Percentiles rank a stretch among this genome's conserved stretches.
Conservation (phyloP, 2,113 vertebrate genomes). For the Carollia perspicillata region DNA sequence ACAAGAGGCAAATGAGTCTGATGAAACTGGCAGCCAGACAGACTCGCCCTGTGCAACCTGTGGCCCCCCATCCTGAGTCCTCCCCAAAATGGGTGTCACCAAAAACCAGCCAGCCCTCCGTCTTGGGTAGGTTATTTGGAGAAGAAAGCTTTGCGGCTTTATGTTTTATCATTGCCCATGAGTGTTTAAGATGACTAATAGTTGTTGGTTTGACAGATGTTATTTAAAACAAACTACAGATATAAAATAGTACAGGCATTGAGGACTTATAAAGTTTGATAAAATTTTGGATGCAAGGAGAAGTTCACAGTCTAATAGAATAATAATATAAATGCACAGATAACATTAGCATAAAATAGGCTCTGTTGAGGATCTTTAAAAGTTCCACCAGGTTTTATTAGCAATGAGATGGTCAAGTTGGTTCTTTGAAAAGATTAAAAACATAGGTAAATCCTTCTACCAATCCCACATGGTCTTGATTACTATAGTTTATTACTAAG, state of each 20-base stretch:
- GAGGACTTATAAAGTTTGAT: background rate
- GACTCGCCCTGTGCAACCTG: constrained; percentile 93
- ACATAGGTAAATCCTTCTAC: background rate
- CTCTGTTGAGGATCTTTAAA: background rate
- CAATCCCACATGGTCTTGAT: background rate
- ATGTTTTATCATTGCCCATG: background rate
- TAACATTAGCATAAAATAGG: background rate
- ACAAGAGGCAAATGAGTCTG: constrained; percentile 91
- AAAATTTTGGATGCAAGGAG: background rate
- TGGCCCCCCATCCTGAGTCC: constrained; percentile 94
- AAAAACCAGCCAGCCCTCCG: constrained; percentile 81
- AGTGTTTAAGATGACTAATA: background rate
- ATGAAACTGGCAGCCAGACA: constrained; percentile 95
- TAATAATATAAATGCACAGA: background rate
- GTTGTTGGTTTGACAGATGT: background rate
- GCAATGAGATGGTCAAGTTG: background rate
- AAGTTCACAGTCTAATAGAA: background rate
- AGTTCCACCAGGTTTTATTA: background rate
- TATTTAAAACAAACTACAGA: background rate
- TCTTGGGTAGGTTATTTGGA: constrained; percentile 80
- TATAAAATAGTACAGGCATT: background rate
- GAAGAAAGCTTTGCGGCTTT: background rate
- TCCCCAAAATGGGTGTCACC: constrained; percentile 90
- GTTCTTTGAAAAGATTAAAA: background rate
- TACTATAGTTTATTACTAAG: background rate